Evolutionary conservation across 2,797 vertebrate species (phyloP), one percentile per base, ranked within the genome.

Genomic region (Meda fulgida): DNA sequence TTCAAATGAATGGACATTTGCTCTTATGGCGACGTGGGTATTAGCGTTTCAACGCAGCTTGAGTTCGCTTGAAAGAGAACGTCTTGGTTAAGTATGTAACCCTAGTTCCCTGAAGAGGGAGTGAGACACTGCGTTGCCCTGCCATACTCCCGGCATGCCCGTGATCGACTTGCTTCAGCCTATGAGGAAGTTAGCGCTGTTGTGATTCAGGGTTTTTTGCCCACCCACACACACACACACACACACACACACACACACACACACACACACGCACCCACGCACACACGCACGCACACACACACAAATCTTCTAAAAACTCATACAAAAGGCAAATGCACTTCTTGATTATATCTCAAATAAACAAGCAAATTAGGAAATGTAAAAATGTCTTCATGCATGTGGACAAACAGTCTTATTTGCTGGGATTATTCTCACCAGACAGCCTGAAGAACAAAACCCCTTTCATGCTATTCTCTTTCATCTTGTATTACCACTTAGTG

Each of bases 401-500:
- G 26, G 19, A 82, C 29, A 73, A 63, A 60, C 79, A 70, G 23
- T 85, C 65, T 80, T 51, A 77, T 89, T 85, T 86, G 48, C 38
- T 80, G 73, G 84, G 13, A 82, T 69, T 19, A 82, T 86, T 86
- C 81, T 84, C 78, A 83, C 78, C 70, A 72, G 69, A 75, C 69
- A 36, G 51, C 78, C 80, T 13, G 63, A 80, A 80, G 76, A 81
- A 87, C 80, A 84, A 67, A 87, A 80, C 67, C 80, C 36, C 55
- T 80, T 84, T 58, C 31, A 75, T 86, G 55, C 60, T 43, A 51
- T 79, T 53, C 66, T 82, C 78, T 89, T 89, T 89, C 66, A 58
- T 86, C 73, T 78, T 84, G 79, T 80, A 82, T 71, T 84, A 87
- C 75, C 78, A 86, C 87, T 88, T 85, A 84, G 85, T 85, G 88